These are phyloP conservation scores for Hystrix brachyura DNA, from an alignment of 2,113 vertebrate species.

Conservation along the genomic window DNA sequence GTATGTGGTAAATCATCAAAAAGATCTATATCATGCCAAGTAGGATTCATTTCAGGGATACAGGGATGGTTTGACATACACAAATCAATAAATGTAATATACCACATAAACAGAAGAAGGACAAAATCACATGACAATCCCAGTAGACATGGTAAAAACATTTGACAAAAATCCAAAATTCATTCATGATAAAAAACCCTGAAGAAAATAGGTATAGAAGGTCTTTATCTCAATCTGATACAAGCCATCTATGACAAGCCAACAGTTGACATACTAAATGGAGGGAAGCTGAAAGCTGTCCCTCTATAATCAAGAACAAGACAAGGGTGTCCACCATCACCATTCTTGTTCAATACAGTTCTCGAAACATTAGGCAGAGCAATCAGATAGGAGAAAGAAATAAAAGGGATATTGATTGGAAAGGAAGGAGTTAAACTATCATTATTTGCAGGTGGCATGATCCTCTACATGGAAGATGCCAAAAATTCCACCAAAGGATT, in stretches of 20 bases:
- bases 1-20: not conserved
- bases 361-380: not conserved
- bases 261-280: not conserved
- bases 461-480: not conserved
- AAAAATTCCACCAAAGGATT: not conserved
- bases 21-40: not conserved
- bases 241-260: not conserved
- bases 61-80: not conserved
- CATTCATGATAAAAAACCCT: not conserved
- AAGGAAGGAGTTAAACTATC: not conserved
- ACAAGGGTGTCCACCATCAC: not conserved
- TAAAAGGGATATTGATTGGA: not conserved
- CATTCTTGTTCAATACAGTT: not conserved
- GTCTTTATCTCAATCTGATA: not conserved
- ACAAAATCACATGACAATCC: not conserved
- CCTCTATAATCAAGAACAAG: not conserved
- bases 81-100: not conserved
- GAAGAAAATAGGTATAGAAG: not conserved
- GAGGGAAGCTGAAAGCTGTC: not conserved
- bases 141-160: not conserved
- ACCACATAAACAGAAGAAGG: not conserved
- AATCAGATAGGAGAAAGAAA: not conserved
- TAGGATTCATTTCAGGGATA: not conserved
- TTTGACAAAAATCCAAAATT: not conserved
- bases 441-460: not conserved